A percentile compares a stretch with the other conserved stretches of the same genome.
Evolutionary conservation across 2,888 invertebrate genomes (phyloP).

Genomic region (Leptinotarsa peninsularis): DNA sequence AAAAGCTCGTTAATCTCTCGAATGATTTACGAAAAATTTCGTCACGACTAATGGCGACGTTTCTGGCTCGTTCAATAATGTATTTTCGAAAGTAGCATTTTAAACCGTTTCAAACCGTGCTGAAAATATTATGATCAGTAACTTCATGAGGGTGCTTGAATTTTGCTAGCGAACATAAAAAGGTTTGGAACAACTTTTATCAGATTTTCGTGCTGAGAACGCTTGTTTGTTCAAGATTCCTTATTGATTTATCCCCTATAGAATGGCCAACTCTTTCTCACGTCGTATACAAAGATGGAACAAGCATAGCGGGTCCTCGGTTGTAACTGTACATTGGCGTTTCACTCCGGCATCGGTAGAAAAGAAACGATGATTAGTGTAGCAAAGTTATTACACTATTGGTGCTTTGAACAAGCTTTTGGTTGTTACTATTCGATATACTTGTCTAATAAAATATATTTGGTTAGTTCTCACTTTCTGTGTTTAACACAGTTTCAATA

Average conservation of each 20-base stretch:
- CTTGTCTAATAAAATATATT: no score
- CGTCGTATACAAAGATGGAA: slow-evolving; percentile 48
- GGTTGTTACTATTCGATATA: no score
- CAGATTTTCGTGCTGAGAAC: slow-evolving; percentile 62
- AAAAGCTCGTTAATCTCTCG: no score
- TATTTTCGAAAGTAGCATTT: background rate
- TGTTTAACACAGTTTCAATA: no score
- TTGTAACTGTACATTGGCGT: background rate
- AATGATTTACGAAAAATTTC: no score
- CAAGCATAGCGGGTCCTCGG: slow-evolving; percentile 18
- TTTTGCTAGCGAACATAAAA: slow-evolving; percentile 40
- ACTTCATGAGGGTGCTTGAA: slow-evolving; percentile 43
- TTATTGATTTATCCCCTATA: slow-evolving; percentile 61
- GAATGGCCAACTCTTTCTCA: slow-evolving; percentile 52
- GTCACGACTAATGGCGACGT: no score
- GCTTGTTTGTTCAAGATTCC: slow-evolving; percentile 53
- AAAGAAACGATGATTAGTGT: background rate
- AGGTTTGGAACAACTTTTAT: slow-evolving; percentile 50
- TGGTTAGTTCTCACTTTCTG: no score
- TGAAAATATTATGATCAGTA: background rate
- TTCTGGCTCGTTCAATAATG: background rate
- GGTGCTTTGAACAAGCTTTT: no score
- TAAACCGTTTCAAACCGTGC: background rate
- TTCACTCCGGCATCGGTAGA: background rate
- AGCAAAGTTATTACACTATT: background rate